Evolutionary conservation across 1,140 invertebrate species (phyloP).

Genomic region (Hydropsyche tenuis): DNA sequence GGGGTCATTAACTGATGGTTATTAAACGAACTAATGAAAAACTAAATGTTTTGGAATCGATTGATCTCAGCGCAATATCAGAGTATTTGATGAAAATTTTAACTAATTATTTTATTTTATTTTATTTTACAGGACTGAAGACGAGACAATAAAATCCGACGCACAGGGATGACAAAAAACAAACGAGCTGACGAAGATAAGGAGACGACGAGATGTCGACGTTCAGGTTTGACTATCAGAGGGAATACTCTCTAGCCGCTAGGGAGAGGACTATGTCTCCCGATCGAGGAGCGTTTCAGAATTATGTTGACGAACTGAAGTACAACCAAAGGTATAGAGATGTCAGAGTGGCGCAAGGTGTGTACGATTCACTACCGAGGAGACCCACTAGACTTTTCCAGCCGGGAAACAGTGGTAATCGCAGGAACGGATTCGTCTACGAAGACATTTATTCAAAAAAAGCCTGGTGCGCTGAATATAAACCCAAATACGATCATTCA

Average conservation of each 20-base stretch:
- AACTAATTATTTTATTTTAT: not conserved
- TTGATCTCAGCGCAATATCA: no score
- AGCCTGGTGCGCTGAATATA: slow-evolving; percentile 53
- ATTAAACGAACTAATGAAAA: not conserved
- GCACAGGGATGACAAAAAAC: slow-evolving; percentile 43
- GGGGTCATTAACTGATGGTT: not conserved
- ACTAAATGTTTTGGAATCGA: no score
- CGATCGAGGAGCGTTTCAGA: slow-evolving; percentile 27
- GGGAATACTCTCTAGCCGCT: not conserved
- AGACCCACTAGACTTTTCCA: not conserved
- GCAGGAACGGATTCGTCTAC: slow-evolving; percentile 61
- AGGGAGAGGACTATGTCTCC: slow-evolving; percentile 21
- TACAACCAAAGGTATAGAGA: slow-evolving; percentile 35
- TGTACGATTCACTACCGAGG: slow-evolving; percentile 29
- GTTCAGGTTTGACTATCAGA: slow-evolving; percentile 18
- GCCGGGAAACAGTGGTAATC: not conserved
- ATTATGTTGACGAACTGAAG: slow-evolving; percentile 13
- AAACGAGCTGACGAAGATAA: slow-evolving; percentile 9
- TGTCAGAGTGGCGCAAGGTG: not conserved
- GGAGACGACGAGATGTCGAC: slow-evolving; percentile 39
- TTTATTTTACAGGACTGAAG: slow-evolving; percentile 46
- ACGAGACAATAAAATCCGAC: slow-evolving; percentile 41
- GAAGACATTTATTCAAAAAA: slow-evolving; percentile 61
- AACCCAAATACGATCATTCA: slow-evolving; percentile 55
- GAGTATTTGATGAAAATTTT: no score